Evolutionary conservation across 1,140 invertebrate species (phyloP).

Genomic region (Nymphalis io): DNA sequence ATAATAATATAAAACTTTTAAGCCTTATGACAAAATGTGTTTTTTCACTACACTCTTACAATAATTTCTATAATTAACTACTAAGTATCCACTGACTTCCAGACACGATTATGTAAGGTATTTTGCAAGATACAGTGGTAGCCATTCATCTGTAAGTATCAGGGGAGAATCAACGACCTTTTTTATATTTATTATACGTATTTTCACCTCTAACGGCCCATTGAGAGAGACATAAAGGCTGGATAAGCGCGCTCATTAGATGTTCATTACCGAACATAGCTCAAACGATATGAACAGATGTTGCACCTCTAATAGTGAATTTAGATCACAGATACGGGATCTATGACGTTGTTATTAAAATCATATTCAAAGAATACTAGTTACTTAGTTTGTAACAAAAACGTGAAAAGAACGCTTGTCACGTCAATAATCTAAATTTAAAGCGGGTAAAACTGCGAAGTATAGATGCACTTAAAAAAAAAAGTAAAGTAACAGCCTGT

Average conservation of each 20-base stretch:
- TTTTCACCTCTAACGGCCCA: constrained; percentile 41
- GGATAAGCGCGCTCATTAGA: constrained; percentile 46
- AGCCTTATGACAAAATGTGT: too few relatives aligned
- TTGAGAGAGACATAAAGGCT: constrained; percentile 41
- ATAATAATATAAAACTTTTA: too few relatives aligned
- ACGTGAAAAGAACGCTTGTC: too few relatives aligned
- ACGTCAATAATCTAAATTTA: too few relatives aligned
- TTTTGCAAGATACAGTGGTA: neutral
- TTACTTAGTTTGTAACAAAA: too few relatives aligned
- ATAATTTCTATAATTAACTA: too few relatives aligned
- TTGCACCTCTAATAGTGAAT: constrained; percentile 11
- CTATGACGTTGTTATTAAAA: neutral
- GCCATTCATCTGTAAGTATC: constrained; percentile 39
- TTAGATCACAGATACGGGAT: neutral
- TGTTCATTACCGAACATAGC: constrained; percentile 41
- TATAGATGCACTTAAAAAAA: too few relatives aligned
- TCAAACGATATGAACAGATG: constrained; percentile 23
- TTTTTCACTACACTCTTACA: too few relatives aligned
- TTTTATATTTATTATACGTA: constrained; percentile 47
- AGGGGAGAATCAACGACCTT: constrained; percentile 40
- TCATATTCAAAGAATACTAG: neutral
- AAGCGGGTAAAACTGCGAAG: too few relatives aligned
- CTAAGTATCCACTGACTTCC: neutral
- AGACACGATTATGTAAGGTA: neutral
- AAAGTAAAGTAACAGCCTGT: too few relatives aligned